Evolutionary conservation across 1,140 invertebrate species (phyloP).

Genomic region (Triops cancriformis): DNA sequence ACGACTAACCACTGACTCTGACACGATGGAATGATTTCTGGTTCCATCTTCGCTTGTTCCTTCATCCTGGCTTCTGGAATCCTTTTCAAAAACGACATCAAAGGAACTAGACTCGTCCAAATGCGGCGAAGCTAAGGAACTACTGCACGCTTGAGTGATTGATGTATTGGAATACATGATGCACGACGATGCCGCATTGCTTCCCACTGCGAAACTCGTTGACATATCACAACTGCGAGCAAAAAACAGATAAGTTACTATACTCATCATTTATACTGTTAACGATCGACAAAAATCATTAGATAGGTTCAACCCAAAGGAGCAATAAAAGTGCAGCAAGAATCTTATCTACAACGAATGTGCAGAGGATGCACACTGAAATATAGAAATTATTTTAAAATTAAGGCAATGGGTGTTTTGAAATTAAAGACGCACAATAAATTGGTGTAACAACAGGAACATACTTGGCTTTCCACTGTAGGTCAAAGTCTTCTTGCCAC

Average conservation of each 20-base stretch:
- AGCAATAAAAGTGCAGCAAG: no score
- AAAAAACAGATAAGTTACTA: no score
- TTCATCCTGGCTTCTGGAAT: background rate
- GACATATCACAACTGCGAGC: background rate
- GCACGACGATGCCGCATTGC: background rate
- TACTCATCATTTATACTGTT: no score
- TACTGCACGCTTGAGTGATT: background rate
- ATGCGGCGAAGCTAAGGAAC: background rate
- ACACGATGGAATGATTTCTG: background rate
- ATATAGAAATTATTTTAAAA: no score
- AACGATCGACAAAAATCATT: no score
- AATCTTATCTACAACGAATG: no score
- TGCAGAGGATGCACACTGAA: no score
- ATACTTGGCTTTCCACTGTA: constrained; percentile 47
- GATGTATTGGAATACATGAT: background rate
- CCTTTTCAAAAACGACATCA: background rate
- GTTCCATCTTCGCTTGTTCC: background rate
- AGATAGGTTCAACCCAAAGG: no score
- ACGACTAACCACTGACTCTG: background rate
- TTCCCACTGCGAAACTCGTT: background rate
- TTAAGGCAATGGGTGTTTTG: no score
- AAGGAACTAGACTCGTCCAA: background rate
- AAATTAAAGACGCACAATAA: background rate
- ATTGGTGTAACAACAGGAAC: no score
- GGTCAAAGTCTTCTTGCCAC: constrained; percentile 77